phyloP scores from a whole-genome alignment of 2,888 invertebrate species.

The Pyrrhia umbra region DNA sequence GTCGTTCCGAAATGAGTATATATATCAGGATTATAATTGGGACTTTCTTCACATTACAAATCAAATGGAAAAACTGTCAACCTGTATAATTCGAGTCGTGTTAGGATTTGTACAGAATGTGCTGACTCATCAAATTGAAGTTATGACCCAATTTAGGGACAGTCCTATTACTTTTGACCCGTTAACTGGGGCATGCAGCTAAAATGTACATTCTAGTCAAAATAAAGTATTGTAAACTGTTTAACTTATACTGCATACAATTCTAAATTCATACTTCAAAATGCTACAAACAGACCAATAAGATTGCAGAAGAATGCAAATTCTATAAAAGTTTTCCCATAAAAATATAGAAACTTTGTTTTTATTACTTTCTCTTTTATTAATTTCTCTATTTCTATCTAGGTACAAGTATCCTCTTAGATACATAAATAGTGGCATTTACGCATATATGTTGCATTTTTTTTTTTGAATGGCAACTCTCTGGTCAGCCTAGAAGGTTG shows the following conservation, averaged over 20 bases:
- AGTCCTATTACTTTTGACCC: neutral
- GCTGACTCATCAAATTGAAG: conserved; percentile 4
- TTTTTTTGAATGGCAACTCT: too few species aligned
- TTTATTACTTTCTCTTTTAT: conserved; percentile 13
- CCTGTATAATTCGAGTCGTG: neutral
- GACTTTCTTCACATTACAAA: neutral
- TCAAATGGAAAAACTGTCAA: neutral
- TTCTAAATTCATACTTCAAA: conserved; percentile 13
- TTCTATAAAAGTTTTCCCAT: conserved; percentile 26
- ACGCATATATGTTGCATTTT: too few species aligned
- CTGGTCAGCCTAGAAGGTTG: too few species aligned
- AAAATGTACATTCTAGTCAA: neutral
- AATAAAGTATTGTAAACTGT: neutral
- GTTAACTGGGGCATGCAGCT: neutral
- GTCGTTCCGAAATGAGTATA: neutral
- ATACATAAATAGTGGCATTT: too few species aligned
- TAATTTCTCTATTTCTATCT: conserved; percentile 3
- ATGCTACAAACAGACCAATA: conserved; percentile 4
- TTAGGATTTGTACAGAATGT: conserved; percentile 8
- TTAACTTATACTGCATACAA: neutral
- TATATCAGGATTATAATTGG: neutral
- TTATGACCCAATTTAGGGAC: neutral
- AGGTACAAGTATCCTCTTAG: conserved; percentile 1
- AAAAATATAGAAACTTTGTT: conserved; percentile 23
- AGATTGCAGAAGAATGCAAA: conserved; percentile 13